Evolutionary conservation across 2,888 invertebrate genomes (phyloP).

Genomic region (Meiosimyza decipiens): DNA sequence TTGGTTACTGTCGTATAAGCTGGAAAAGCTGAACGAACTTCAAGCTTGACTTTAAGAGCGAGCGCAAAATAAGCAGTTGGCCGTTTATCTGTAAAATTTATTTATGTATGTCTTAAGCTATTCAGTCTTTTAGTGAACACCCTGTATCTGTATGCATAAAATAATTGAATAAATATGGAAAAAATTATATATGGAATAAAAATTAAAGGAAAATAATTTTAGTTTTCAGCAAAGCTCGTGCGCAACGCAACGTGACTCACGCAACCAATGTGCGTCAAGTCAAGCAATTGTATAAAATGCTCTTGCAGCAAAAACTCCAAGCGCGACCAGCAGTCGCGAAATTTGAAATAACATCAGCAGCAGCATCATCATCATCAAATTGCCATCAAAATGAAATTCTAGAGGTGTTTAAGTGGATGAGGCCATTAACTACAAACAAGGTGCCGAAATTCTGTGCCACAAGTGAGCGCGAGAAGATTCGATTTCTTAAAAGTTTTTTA

Average conservation of each 20-base stretch:
- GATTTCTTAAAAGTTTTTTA: too few relatives aligned
- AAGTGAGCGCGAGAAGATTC: constrained; percentile 14
- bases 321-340: constrained; percentile 13
- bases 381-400: constrained; percentile 33
- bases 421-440: constrained; percentile 45
- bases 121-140: too few relatives aligned
- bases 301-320: not conserved
- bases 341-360: constrained; percentile 11
- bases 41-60: too few relatives aligned
- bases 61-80: too few relatives aligned
- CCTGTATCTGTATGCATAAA: not conserved
- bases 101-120: too few relatives aligned
- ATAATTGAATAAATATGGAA: not conserved
- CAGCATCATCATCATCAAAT: constrained; percentile 32
- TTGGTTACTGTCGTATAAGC: too few relatives aligned
- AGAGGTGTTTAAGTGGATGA: constrained; percentile 33
- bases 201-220: constrained; percentile 15
- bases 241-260: constrained; percentile 28
- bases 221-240: constrained; percentile 23
- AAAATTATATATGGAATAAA: not conserved
- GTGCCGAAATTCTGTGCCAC: constrained; percentile 42
- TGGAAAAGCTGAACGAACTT: too few relatives aligned
- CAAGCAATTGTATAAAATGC: not conserved
- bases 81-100: too few relatives aligned
- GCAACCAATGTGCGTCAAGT: not conserved